Percentiles rank a stretch among this genome's conserved stretches.
These are phyloP conservation scores for Dryobates pubescens DNA, from an alignment of 2,797 vertebrate species.

Conservation along the genomic window DNA sequence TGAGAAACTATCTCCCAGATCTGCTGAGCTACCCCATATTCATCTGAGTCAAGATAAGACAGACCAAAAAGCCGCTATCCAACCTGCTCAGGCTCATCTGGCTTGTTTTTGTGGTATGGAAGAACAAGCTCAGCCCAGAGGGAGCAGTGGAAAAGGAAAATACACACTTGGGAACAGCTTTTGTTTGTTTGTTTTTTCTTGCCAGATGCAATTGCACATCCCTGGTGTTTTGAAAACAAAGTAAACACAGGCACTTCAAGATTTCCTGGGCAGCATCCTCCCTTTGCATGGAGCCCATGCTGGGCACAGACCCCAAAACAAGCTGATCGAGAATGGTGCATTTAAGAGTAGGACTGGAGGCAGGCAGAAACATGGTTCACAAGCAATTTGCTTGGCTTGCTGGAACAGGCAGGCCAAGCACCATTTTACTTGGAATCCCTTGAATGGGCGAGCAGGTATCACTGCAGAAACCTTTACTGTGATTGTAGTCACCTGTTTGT, in stretches of 20 bases:
- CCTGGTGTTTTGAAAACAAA: background rate
- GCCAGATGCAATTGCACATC: background rate
- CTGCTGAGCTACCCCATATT: background rate
- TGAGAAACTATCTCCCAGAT: background rate
- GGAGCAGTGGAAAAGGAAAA: background rate
- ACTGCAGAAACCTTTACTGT: slow-evolving; percentile 11
- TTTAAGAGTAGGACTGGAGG: background rate
- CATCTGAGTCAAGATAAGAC: background rate
- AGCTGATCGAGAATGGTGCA: background rate
- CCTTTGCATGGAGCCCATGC: background rate
- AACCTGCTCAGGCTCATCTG: background rate
- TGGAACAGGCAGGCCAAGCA: background rate
- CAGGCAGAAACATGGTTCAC: background rate
- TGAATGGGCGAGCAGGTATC: background rate
- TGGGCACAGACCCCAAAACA: background rate
- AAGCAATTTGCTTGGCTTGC: background rate
- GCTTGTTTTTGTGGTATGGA: background rate
- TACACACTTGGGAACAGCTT: background rate
- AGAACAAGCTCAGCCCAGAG: background rate
- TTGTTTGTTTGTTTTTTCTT: too few relatives aligned
- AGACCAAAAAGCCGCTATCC: background rate
- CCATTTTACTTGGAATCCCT: background rate
- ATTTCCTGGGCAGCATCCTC: background rate
- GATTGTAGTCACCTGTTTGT: background rate
- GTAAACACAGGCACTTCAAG: background rate